Conservation (phyloP, 2,797 vertebrate species). For the Masticophis lateralis region DNA sequence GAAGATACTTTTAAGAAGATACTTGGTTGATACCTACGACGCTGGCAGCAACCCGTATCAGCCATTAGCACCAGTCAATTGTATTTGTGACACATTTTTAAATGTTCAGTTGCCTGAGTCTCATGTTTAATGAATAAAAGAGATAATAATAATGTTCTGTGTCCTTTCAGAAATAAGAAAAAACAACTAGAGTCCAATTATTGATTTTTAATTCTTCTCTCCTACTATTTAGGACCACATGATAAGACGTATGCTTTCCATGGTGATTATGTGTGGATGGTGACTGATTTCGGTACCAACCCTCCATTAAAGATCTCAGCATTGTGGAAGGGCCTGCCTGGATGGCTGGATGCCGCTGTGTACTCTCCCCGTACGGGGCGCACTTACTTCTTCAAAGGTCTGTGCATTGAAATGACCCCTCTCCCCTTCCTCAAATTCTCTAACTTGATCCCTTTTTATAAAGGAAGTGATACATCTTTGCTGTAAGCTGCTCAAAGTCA, state of each 20-base stretch:
- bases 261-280: conserved; percentile 84
- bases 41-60: too few relatives aligned
- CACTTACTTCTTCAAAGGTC: conserved; percentile 89
- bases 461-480: not conserved
- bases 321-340: conserved; percentile 82
- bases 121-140: too few relatives aligned
- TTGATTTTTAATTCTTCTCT: not conserved
- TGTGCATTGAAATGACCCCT: not conserved
- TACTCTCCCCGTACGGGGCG: conserved; percentile 82
- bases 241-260: conserved; percentile 86
- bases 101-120: too few relatives aligned
- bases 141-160: not conserved
- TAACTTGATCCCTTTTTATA: not conserved
- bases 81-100: too few relatives aligned
- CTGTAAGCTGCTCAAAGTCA: not conserved
- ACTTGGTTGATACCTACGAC: too few relatives aligned
- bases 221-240: conserved; percentile 74
- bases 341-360: conserved; percentile 81
- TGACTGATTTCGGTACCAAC: conserved; percentile 79
- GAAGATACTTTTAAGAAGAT: too few relatives aligned
- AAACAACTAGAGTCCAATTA: not conserved
- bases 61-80: too few relatives aligned
- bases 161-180: not conserved
- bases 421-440: not conserved
- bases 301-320: conserved; percentile 72